A percentile compares a stretch with the other conserved stretches of the same genome.
Evolutionary conservation across 2,113 vertebrate genomes (phyloP).

Genomic region (Clarias gariepinus): DNA sequence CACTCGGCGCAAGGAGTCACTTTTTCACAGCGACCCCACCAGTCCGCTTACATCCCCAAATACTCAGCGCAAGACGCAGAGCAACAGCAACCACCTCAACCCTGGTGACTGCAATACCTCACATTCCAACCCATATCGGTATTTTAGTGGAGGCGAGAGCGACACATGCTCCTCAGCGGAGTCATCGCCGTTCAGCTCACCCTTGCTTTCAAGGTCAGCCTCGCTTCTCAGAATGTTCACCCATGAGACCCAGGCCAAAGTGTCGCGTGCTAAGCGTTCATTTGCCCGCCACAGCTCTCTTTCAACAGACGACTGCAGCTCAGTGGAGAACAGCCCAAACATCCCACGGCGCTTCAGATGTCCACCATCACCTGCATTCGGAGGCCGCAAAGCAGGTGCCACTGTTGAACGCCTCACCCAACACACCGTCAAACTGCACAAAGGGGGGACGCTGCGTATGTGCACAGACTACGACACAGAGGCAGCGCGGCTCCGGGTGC

Average conservation of each 20-base stretch:
- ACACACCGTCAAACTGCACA: constrained; percentile 82
- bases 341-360: constrained; percentile 78
- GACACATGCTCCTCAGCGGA: constrained; percentile 95
- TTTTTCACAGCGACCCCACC: constrained; percentile 91
- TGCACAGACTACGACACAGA: constrained; percentile 83
- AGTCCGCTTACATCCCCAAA: constrained; percentile 85
- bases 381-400: constrained; percentile 60
- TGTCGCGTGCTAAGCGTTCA: constrained; percentile 87
- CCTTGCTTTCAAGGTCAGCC: constrained; percentile 88
- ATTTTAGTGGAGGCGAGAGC: constrained; percentile 92
- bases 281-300: constrained; percentile 90
- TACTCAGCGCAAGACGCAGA: constrained; percentile 73
- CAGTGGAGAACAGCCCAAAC: constrained; percentile 88
- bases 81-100: constrained; percentile 73
- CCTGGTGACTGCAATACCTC: constrained; percentile 75
- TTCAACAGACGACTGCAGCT: constrained; percentile 91
- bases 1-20: constrained; percentile 90
- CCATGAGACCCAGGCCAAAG: constrained; percentile 91
- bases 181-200: constrained; percentile 92
- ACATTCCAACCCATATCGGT: constrained; percentile 87
- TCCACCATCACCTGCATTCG: constrained; percentile 63
- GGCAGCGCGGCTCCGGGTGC: constrained; percentile 84
- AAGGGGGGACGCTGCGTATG: constrained; percentile 82
- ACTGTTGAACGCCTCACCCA: constrained; percentile 69
- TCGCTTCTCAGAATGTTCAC: constrained; percentile 92